phyloP scores from a whole-genome alignment of 2,888 invertebrate genomes.

The Eilema griseolum region DNA sequence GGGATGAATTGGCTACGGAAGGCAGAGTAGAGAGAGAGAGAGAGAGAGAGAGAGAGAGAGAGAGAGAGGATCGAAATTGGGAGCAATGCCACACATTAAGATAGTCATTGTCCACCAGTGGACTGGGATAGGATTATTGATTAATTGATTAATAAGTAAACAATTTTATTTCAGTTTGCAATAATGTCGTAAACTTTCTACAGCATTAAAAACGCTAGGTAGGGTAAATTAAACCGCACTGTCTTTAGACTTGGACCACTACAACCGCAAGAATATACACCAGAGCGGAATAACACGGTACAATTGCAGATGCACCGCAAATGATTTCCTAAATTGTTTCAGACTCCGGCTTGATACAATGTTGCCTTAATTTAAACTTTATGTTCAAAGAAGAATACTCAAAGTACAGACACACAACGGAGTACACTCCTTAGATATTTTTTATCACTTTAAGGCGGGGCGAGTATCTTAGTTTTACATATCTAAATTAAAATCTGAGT shows the following conservation, averaged over 20 bases:
- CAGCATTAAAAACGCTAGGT: too few species aligned
- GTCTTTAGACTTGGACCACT: conserved; percentile 41
- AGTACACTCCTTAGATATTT: conserved; percentile 18
- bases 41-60: too few species aligned
- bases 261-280: conserved; percentile 66
- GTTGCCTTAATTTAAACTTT: conserved; percentile 62
- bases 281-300: conserved; percentile 71
- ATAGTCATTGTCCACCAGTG: too few species aligned
- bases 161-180: too few species aligned
- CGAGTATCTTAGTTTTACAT: conserved; percentile 33
- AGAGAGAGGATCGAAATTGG: too few species aligned
- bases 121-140: neutral
- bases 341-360: conserved; percentile 57
- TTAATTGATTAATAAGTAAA: too few species aligned
- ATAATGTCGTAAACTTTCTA: too few species aligned
- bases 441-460: conserved; percentile 23
- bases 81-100: too few species aligned
- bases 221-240: conserved; percentile 21
- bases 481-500: conserved; percentile 46
- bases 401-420: neutral
- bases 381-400: neutral
- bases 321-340: conserved; percentile 78
- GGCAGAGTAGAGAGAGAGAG: too few species aligned
- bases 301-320: conserved; percentile 74
- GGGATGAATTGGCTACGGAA: too few species aligned